Evolutionary conservation across 2,113 vertebrate species (phyloP), one percentile per base, ranked within the genome.

Genomic region (Blennius ocellaris): DNA sequence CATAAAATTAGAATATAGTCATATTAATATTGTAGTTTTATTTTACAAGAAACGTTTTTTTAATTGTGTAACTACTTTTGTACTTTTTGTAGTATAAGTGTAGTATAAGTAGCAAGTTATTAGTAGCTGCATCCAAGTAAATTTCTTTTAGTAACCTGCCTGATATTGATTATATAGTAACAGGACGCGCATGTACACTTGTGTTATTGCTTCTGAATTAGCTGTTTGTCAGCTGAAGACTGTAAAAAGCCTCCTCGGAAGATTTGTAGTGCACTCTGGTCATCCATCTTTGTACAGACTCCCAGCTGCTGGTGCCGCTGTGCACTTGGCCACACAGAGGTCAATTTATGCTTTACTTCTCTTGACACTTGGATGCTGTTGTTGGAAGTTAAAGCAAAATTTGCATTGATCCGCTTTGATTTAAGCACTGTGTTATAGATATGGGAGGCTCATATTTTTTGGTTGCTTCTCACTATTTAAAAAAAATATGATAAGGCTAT

Each of bases 351-450:
- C 53, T 58, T 64, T 58, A 43, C 61, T 61, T 52, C 15, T 59
- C 49, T 6, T 55, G 66, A 61, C 61, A 56, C 66, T 66, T 45
- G 56, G 50, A 66, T 58, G 55, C 55, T 65, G 70, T 56, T 69
- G 43, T 70, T 11, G 45, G 54, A 70, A 56, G 59, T 78, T 78
- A 55, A 78, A 75, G 45, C 44, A 83, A 70, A 15, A 16, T 78
- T 70, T 74, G 30, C 50, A 69, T 48, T 60, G 55, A 56, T 70
- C 70, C 37, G 45, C n/a, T 69, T 60, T 59, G 41, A 59, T 73
- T 64, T 63, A 40, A 62, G 62, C 40, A 73, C 52, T 48, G 6
- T 6, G 45, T 11, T 15, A 7, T 14, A 15, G 14, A 48, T 6
- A 2, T 12, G 12, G 6, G 6, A 6, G 45, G 45, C 45, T 15